These are phyloP conservation scores for Anagrus nilaparvatae DNA, from an alignment of 1,140 invertebrate species.

Conservation along the genomic window DNA sequence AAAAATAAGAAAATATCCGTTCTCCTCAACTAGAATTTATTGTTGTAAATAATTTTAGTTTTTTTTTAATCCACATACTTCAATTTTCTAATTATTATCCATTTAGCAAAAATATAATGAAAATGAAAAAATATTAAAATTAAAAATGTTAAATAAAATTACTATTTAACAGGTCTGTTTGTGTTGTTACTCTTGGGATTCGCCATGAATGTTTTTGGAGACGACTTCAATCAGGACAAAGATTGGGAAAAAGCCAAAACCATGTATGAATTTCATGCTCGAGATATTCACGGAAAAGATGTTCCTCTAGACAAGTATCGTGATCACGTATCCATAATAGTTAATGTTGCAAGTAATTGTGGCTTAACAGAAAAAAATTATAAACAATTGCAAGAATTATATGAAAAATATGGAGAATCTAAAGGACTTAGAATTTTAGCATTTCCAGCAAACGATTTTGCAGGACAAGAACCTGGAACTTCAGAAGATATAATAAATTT, in stretches of 20 bases:
- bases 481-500: conserved; percentile 64
- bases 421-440: conserved; percentile 65
- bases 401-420: conserved; percentile 55
- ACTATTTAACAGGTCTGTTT: too few species aligned
- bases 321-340: conserved; percentile 61
- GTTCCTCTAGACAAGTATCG: conserved; percentile 62
- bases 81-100: too few species aligned
- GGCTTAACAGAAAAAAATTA: conserved; percentile 72
- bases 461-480: conserved; percentile 65
- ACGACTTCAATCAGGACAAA: conserved; percentile 28
- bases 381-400: conserved; percentile 58
- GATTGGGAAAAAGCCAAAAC: conserved; percentile 52
- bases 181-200: too few species aligned
- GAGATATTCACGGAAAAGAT: conserved; percentile 60
- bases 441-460: conserved; percentile 91
- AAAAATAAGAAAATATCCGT: too few species aligned
- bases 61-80: too few species aligned
- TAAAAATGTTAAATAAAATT: too few species aligned
- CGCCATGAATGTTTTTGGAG: too few species aligned
- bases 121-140: too few species aligned
- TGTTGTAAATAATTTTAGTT: too few species aligned
- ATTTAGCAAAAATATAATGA: too few species aligned
- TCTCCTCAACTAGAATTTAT: too few species aligned
- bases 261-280: conserved; percentile 66
- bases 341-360: conserved; percentile 81